phyloP scores from a whole-genome alignment of 1,140 invertebrate genomes.

The Calliopsis andreniformis region DNA sequence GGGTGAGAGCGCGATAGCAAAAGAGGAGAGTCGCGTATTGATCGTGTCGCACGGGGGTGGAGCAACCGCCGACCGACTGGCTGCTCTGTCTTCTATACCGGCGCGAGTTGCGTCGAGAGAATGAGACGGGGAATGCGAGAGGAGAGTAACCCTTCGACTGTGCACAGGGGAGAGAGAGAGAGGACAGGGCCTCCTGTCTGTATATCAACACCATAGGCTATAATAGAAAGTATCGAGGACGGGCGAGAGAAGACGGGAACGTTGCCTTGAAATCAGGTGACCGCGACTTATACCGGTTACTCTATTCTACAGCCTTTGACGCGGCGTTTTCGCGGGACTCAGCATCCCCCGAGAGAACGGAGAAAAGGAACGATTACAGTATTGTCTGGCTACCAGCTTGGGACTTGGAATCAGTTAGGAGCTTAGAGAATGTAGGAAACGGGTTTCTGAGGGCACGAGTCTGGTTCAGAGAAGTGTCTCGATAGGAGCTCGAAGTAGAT shows the following conservation, averaged over 20 bases:
- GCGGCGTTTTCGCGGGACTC: too few relatives aligned
- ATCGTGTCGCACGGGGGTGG: slow-evolving; percentile 80
- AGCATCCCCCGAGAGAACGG: not conserved
- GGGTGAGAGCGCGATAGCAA: slow-evolving; percentile 49
- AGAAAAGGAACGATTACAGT: not conserved
- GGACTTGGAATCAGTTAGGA: too few relatives aligned
- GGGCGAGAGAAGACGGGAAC: slow-evolving; percentile 23
- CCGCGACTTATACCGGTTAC: slow-evolving; percentile 11
- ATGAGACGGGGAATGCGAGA: slow-evolving; percentile 44
- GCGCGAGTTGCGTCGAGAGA: slow-evolving; percentile 56
- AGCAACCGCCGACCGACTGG: slow-evolving; percentile 77
- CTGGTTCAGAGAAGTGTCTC: too few relatives aligned
- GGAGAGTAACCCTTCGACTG: slow-evolving; percentile 31
- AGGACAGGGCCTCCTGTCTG: slow-evolving; percentile 36
- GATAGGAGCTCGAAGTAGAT: too few relatives aligned
- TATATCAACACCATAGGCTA: slow-evolving; percentile 53
- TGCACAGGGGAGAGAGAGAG: too few relatives aligned
- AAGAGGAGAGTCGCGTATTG: slow-evolving; percentile 75
- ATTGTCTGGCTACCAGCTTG: too few relatives aligned
- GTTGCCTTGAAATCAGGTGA: slow-evolving; percentile 48
- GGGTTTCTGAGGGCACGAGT: too few relatives aligned
- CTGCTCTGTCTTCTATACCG: slow-evolving; percentile 72
- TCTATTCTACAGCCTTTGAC: not conserved
- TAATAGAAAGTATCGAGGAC: slow-evolving; percentile 45
- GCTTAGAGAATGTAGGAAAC: too few relatives aligned